Evolutionary conservation across 2,888 invertebrate genomes (phyloP), one percentile per base, ranked within the genome.

Genomic region (Thysanoteuthis rhombus): DNA sequence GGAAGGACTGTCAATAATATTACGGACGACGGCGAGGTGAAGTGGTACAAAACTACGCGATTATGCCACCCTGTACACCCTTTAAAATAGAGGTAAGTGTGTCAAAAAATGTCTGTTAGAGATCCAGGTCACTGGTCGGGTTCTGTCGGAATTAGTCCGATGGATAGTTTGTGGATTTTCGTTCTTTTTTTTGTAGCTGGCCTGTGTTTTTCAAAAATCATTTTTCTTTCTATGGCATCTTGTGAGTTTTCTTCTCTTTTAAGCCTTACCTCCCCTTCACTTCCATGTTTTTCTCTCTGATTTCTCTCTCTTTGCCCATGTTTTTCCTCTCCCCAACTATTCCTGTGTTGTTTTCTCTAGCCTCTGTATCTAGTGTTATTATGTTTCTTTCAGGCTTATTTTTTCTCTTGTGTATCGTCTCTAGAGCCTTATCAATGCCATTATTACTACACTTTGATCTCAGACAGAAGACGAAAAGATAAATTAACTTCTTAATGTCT

Each of bases 1-100:
- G 75, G 75, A 75, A 75, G 75, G 75, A 75, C 75, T 75, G 75
- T 75, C 75, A 75, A 75, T 75, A 75, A 75, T 75, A 75, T 75
- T 75, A 75, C 36, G 75, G n/a, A n/a, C 75, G 75, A 75, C 75
- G 75, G n/a, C 75, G 75, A 75, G 75, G 75, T 75, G 75, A 75
- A 75, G 75, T 75, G 75, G 75, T 75, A 75, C 75, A 75, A 75
- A 75, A 75, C 75, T 75, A 75, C 75, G 75, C 75, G 75, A 75
- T 75, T 75, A 75, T 75, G 75, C n/a, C n/a, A 75, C 75, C 52
- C 52, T 52, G 52, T 75, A 75, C 75, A 75, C 75, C 75, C 75
- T 75, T 75, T 75, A n/a, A 75, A 75, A 75, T 75, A n/a, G 75
- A 75, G 75, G 75, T 75, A 75, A 75, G 75, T 75, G 75, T 75